Conservation (phyloP, 2,113 vertebrate genomes). For the Oreocharis arfaki region DNA sequence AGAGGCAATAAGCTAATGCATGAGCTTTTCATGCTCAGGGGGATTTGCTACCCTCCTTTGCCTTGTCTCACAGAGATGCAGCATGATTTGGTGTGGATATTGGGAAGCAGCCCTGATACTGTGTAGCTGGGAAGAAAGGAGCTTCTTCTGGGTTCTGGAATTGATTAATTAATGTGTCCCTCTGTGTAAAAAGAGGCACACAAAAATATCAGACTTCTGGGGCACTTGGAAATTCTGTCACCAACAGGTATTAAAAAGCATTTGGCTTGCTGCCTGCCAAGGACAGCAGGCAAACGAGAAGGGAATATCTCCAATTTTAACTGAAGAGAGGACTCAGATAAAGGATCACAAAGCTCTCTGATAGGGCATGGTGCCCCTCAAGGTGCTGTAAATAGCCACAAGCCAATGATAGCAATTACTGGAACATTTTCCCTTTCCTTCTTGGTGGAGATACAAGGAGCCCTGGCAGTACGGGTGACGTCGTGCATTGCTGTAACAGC, state of each 20-base stretch:
- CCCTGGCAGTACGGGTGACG: accelerated
- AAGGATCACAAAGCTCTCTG: background rate
- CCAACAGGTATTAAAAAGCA: background rate
- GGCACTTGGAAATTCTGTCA: background rate
- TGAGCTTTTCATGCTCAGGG: background rate
- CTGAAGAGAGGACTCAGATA: background rate
- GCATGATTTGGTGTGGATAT: background rate
- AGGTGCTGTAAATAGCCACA: background rate
- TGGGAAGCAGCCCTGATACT: background rate
- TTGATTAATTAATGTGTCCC: background rate
- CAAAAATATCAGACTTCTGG: background rate
- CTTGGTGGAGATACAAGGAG: background rate
- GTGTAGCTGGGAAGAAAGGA: background rate
- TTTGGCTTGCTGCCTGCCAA: background rate
- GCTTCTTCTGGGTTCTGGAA: background rate
- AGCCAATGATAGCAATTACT: background rate
- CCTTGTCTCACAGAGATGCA: background rate
- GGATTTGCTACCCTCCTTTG: background rate
- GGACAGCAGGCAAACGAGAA: background rate
- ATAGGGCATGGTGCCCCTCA: background rate
- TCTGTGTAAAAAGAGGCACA: background rate
- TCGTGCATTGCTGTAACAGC: background rate
- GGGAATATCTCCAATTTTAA: background rate
- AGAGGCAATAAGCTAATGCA: background rate
- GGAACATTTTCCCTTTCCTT: background rate